A percentile compares a stretch with the other conserved stretches of the same genome.
phyloP scores from a whole-genome alignment of 2,113 vertebrate genomes.

The Crotalus tigris region DNA sequence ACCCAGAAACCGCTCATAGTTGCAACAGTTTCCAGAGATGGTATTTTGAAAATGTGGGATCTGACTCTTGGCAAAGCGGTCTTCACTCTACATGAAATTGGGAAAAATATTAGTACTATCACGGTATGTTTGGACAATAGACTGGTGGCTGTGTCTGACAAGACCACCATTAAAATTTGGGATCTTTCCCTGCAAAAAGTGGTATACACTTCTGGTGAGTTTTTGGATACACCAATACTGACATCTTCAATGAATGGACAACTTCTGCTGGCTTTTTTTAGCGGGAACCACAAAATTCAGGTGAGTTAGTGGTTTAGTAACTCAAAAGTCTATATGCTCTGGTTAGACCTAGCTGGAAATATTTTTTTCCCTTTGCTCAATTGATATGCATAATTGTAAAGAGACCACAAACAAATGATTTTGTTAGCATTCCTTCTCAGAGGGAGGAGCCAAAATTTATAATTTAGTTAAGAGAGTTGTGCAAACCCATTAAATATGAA shows the following conservation, averaged over 20 bases:
- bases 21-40: slow-evolving; percentile 62
- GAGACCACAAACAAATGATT: not conserved
- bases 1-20: slow-evolving; percentile 38
- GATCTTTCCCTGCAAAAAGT: slow-evolving; percentile 60
- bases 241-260: slow-evolving; percentile 62
- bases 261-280: slow-evolving; percentile 47
- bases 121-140: slow-evolving; percentile 61
- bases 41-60: slow-evolving; percentile 69
- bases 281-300: slow-evolving; percentile 59
- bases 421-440: not conserved
- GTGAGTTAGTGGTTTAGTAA: slow-evolving; percentile 26
- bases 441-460: not conserved
- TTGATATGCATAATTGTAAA: not conserved
- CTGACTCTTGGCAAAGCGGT: slow-evolving; percentile 49
- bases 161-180: slow-evolving; percentile 64
- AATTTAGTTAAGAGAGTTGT: not conserved
- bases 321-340: not conserved
- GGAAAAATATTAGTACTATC: slow-evolving; percentile 52
- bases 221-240: slow-evolving; percentile 54
- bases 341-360: not conserved
- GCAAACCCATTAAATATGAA: not conserved
- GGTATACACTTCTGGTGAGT: slow-evolving; percentile 54
- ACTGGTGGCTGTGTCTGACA: slow-evolving; percentile 62
- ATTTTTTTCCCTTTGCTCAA: not conserved
- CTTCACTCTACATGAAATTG: slow-evolving; percentile 48